phyloP scores from a whole-genome alignment of 2,113 vertebrate species.

The Megalops atlanticus region DNA sequence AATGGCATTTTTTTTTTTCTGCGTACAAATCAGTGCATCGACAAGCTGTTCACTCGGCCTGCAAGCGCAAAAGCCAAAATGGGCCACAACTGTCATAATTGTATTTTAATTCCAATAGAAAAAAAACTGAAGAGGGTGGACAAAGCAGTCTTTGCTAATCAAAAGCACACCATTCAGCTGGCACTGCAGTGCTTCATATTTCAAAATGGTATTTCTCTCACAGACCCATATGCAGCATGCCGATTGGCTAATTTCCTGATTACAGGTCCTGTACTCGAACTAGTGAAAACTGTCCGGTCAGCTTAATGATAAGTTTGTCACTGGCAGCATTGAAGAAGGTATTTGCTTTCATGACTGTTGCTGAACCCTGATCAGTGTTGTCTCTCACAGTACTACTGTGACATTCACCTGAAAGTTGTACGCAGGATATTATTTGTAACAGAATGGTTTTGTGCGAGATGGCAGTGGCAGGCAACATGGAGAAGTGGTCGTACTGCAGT shows the following conservation, averaged over 20 bases:
- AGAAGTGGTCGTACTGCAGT: neutral
- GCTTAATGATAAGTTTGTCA: neutral
- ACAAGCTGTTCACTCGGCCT: conserved; percentile 22
- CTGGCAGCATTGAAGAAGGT: neutral
- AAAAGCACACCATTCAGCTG: conserved; percentile 8
- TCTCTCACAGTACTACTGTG: neutral
- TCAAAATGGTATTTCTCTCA: neutral
- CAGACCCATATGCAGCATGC: neutral
- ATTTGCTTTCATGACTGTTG: neutral
- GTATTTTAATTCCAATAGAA: conserved; percentile 8
- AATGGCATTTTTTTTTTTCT: conserved; percentile 26
- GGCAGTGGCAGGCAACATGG: neutral
- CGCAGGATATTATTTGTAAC: neutral
- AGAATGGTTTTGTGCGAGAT: neutral
- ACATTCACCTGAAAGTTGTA: neutral
- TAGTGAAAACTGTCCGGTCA: neutral
- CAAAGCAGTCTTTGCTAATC: neutral
- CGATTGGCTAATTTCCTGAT: neutral
- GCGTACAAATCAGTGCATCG: conserved; percentile 47
- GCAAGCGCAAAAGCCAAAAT: conserved; percentile 21
- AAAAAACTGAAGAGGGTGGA: neutral
- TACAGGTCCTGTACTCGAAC: neutral
- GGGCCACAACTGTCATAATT: neutral
- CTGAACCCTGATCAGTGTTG: conserved; percentile 2
- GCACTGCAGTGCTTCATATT: neutral